A percentile compares a stretch with the other conserved stretches of the same genome.
Conservation (phyloP, 2,113 vertebrate genomes). For the Rafetus swinhoei region DNA sequence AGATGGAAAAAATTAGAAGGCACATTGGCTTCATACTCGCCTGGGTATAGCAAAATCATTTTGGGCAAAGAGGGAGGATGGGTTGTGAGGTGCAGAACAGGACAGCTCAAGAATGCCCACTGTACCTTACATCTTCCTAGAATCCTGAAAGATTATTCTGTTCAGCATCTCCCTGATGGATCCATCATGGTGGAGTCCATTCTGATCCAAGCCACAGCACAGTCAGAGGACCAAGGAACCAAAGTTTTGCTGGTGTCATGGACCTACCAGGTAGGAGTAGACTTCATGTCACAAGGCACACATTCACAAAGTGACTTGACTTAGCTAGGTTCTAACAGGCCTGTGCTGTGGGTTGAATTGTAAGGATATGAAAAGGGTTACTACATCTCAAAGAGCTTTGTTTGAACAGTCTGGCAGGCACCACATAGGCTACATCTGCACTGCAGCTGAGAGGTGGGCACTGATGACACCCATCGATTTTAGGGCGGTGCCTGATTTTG, state of each 20-base stretch:
- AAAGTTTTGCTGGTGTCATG: conserved; percentile 96
- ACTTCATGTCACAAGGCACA: accelerated
- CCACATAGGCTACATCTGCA: not conserved
- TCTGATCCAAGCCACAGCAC: conserved; percentile 93
- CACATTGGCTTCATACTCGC: not conserved
- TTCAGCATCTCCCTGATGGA: conserved; percentile 94
- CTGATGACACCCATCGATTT: not conserved
- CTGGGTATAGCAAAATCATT: accelerated
- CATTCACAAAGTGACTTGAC: accelerated
- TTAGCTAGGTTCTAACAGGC: accelerated
- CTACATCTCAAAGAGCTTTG: not conserved
- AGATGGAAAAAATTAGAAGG: too few species aligned
- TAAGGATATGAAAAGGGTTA: not conserved
- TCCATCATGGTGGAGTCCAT: conserved; percentile 97
- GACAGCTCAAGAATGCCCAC: accelerated
- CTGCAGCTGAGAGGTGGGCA: not conserved
- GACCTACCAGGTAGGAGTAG: conserved; percentile 91
- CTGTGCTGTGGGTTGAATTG: accelerated
- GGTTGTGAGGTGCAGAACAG: accelerated
- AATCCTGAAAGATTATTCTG: conserved; percentile 89
- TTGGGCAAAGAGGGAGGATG: too few species aligned
- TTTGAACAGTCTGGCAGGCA: not conserved
- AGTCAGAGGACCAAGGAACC: conserved; percentile 88
- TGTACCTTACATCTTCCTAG: conserved; percentile 17
- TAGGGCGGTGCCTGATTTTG: too few species aligned